Base-by-base conservation (phyloP, 2,113 vertebrate genomes). In the Petrocephalus zakoni region DNA sequence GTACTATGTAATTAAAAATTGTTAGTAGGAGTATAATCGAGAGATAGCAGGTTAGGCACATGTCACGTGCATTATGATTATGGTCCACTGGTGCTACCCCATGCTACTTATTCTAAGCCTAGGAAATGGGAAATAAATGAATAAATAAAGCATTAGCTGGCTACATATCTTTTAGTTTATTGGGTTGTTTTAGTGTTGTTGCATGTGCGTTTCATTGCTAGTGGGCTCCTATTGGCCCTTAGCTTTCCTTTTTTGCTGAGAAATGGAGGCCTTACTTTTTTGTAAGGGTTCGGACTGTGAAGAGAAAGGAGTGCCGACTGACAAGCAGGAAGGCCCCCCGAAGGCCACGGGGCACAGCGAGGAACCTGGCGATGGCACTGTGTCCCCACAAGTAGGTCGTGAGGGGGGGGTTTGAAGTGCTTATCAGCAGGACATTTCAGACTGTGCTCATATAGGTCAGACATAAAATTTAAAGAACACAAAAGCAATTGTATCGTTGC, bases 341-440 rank as follows among this genome's bases (percentile, higher is more conserved):
- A 29, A 87, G 34, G 22, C 61, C 56, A 49, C 72, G 47, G 53
- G 85, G 88, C 21, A 84, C 37, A 49, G 42, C 47, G 55, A 90
- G 87, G 72, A 72, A 90, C 10, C 10, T 10, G 47, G 75, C 52
- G 90, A 90, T 25, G 37, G 4, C 21, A 87, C 82, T 83, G 85
- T 42, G 75, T 84, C 47, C 21, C 78, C 82, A 46, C 82, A 88
- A 52, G 90, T 91, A 52, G 88, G 75, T 37, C 2, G 46, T 49
- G 22, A n/a, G 81, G 17, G 0, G 6, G 2, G 37, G 19, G 61
- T 68, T 29, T 29, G 25, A 68, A 68, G 25, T 68, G 61, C 10
- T 68, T 68, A 68, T 68, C 25, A 29, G 3, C 61, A 68, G n/a
- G 61, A 8, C n/a, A 25, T 64, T 64, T 25, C n/a, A 25, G 10